Evolutionary conservation across 2,888 invertebrate species (phyloP).

Genomic region (Oscheius sp.): DNA sequence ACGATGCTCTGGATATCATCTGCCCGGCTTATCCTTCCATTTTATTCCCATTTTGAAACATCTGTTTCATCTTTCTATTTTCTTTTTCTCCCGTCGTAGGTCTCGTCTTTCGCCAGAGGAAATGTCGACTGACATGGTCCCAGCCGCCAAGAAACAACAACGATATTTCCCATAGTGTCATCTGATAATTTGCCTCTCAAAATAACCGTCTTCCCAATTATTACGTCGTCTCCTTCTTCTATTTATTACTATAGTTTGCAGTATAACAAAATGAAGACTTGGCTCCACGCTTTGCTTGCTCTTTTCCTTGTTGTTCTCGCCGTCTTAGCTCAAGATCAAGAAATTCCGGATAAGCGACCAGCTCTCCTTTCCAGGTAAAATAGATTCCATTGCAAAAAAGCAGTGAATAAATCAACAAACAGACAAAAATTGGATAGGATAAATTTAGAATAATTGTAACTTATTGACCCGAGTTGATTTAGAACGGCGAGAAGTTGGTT

Average conservation of each 20-base stretch:
- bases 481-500: constrained; percentile 6
- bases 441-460: background rate
- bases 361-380: constrained; percentile 34
- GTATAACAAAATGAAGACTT: constrained; percentile 27
- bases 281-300: constrained; percentile 30
- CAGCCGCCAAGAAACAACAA: background rate
- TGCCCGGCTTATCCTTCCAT: background rate
- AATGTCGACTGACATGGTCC: constrained; percentile 13
- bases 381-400: background rate
- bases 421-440: background rate
- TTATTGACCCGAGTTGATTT: constrained; percentile 1
- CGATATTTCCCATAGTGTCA: background rate
- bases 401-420: background rate
- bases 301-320: constrained; percentile 9
- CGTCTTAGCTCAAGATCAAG: constrained; percentile 29
- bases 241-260: background rate
- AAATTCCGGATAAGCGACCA: constrained; percentile 36
- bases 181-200: background rate
- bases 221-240: background rate
- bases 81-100: background rate
- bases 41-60: background rate
- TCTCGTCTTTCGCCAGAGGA: background rate
- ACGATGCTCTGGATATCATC: constrained; percentile 3
- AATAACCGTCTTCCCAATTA: background rate
- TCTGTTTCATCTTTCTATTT: background rate